These are phyloP conservation scores for Rhopilema esculentum DNA, from an alignment of 30 jellyfish, hydroid and myxozoan species.

Conservation along the genomic window DNA sequence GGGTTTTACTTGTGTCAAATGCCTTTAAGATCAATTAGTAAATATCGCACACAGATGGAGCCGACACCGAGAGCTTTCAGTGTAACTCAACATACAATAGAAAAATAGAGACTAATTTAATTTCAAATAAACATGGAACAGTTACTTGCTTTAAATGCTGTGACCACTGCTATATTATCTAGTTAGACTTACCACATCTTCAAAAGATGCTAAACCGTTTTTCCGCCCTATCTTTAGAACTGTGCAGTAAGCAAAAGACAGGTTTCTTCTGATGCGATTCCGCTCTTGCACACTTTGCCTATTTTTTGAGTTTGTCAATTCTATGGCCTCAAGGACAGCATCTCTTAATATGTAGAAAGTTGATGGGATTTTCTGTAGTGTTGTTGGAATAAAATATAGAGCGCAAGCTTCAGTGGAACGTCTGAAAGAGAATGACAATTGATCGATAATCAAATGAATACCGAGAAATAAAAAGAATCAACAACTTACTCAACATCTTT, in stretches of 20 bases:
- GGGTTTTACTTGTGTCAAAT: too few species aligned
- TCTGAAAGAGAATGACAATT: constrained; percentile 14
- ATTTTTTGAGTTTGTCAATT: not conserved
- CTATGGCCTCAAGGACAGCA: not conserved
- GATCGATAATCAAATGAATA: not conserved
- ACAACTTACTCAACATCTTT: too few species aligned
- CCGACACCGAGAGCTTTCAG: too few species aligned
- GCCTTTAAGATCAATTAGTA: too few species aligned
- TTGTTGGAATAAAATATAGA: constrained; percentile 63
- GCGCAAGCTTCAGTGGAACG: constrained; percentile 40
- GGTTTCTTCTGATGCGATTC: not conserved
- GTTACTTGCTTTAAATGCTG: too few species aligned
- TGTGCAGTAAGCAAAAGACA: constrained; percentile 55
- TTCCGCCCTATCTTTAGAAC: constrained; percentile 57
- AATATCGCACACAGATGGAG: too few species aligned
- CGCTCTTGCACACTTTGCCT: not conserved
- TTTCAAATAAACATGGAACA: too few species aligned
- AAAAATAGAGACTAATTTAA: too few species aligned
- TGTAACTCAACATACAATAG: too few species aligned
- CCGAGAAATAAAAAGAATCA: not conserved
- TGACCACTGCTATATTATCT: too few species aligned
- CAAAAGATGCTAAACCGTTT: not conserved
- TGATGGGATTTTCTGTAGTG: constrained; percentile 40
- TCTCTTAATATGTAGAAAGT: constrained; percentile 3
- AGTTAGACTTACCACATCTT: not conserved